These are phyloP conservation scores for Theretra japonica DNA, from an alignment of 2,888 invertebrate species.

Conservation along the genomic window DNA sequence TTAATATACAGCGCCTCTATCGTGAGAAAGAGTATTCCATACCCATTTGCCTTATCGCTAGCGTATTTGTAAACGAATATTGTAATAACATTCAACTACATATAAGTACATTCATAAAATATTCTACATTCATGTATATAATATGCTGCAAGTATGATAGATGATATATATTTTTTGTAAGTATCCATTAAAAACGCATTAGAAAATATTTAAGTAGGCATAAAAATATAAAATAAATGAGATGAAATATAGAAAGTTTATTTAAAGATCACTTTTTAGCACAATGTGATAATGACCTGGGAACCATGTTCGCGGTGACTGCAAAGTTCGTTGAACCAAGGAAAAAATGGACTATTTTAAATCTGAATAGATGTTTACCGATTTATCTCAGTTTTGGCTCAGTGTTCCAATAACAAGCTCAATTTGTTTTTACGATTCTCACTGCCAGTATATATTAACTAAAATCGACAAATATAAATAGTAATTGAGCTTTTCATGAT, in stretches of 20 bases:
- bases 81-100: no score
- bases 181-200: background rate
- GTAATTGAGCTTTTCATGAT: background rate
- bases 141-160: no score
- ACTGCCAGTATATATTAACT: background rate
- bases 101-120: no score
- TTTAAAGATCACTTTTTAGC: conserved; percentile 17
- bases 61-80: no score
- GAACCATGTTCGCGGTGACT: conserved; percentile 58
- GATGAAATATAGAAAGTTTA: conserved; percentile 24
- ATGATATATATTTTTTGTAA: background rate
- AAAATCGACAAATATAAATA: background rate
- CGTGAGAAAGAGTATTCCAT: no score
- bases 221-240: conserved; percentile 2
- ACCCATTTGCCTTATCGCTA: no score
- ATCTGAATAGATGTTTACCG: conserved; percentile 20
- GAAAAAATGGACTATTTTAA: conserved; percentile 42
- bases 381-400: conserved; percentile 37
- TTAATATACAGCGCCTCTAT: no score
- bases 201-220: background rate
- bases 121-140: no score
- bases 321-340: conserved; percentile 66
- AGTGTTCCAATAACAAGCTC: conserved; percentile 38
- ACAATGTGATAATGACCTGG: conserved; percentile 49
- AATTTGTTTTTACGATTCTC: background rate